A percentile compares a stretch with the other conserved stretches of the same genome.
phyloP scores from a whole-genome alignment of 1,140 invertebrate species.

The Daktulosphaira vitifoliae region DNA sequence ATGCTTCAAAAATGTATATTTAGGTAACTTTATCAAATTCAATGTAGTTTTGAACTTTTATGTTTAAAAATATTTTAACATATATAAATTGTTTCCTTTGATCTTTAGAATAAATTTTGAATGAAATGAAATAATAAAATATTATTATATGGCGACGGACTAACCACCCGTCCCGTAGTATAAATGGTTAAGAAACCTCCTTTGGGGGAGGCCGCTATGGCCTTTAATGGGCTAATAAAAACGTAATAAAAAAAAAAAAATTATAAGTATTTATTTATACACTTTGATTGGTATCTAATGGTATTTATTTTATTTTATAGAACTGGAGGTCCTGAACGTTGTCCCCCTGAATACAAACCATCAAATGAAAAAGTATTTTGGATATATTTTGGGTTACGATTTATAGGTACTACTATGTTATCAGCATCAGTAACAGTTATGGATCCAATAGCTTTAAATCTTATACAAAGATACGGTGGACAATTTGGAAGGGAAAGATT shows the following conservation, averaged over 20 bases:
- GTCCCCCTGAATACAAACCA: conserved; percentile 62
- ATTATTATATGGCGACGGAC: too few species aligned
- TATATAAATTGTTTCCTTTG: too few species aligned
- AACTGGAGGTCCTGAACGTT: conserved; percentile 58
- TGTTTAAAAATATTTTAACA: too few species aligned
- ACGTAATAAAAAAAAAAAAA: too few species aligned
- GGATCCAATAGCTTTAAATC: conserved; percentile 69
- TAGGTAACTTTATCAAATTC: conserved; percentile 46
- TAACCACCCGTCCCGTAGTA: too few species aligned
- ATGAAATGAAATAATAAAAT: too few species aligned
- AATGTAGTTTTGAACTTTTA: too few species aligned
- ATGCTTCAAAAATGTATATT: conserved; percentile 64
- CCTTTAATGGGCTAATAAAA: too few species aligned
- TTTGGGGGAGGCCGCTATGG: too few species aligned
- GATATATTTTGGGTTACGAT: conserved; percentile 65
- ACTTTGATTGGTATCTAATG: too few species aligned
- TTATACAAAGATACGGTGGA: conserved; percentile 69
- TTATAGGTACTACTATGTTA: conserved; percentile 64
- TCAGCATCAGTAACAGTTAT: conserved; percentile 67
- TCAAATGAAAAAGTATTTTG: conserved; percentile 66
- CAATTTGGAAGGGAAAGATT: conserved; percentile 70
- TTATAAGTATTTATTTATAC: neutral
- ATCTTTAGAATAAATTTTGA: too few species aligned
- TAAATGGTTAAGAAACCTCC: too few species aligned
- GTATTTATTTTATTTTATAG: conserved; percentile 40